Conservation (phyloP, 2,113 vertebrate species). For the Bungarus multicinctus region DNA sequence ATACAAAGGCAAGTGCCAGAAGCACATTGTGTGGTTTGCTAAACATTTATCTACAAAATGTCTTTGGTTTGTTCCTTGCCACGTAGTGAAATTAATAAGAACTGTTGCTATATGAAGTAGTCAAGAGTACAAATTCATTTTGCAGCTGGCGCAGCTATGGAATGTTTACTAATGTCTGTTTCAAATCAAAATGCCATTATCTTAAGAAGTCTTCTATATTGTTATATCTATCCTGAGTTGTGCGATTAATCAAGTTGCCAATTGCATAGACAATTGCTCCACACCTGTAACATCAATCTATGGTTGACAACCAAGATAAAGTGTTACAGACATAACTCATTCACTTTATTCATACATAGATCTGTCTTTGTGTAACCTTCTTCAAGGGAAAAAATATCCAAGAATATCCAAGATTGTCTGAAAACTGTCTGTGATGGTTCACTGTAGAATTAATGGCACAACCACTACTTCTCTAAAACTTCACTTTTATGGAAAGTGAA, state of each 20-base stretch:
- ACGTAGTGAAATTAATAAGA: conserved; percentile 57
- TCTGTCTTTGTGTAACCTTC: background rate
- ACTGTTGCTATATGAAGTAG: conserved; percentile 54
- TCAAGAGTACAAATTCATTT: conserved; percentile 72
- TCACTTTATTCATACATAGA: background rate
- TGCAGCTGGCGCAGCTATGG: conserved; percentile 74
- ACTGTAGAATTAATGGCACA: background rate
- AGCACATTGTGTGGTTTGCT: conserved; percentile 40
- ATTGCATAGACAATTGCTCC: conserved; percentile 51
- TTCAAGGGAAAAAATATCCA: background rate
- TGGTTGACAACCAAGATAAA: conserved; percentile 23
- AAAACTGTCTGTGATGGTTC: background rate
- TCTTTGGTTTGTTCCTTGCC: conserved; percentile 35
- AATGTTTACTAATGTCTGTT: conserved; percentile 76
- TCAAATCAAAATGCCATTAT: conserved; percentile 76
- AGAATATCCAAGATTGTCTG: background rate
- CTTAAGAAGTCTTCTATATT: conserved; percentile 66
- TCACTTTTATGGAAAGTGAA: background rate
- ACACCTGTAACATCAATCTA: conserved; percentile 27
- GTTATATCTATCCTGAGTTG: conserved; percentile 59
- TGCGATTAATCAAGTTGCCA: conserved; percentile 67
- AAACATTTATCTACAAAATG: conserved; percentile 47
- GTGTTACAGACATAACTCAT: background rate
- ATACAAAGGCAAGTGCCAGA: conserved; percentile 6
- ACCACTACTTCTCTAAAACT: background rate